A percentile compares a stretch with the other conserved stretches of the same genome.
phyloP scores from a whole-genome alignment of 2,888 invertebrate species.

The Acleris literana region DNA sequence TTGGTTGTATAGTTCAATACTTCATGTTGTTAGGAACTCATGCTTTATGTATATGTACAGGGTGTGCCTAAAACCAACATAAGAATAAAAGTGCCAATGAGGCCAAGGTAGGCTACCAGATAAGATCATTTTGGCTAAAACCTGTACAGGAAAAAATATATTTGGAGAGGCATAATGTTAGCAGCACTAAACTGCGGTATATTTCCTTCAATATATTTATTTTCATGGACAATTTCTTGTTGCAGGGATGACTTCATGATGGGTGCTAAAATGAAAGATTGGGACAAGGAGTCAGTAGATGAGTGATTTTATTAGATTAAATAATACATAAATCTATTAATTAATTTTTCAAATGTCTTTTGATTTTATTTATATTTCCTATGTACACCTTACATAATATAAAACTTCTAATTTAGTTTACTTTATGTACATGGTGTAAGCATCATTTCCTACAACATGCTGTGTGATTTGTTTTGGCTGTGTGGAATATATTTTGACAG shows the following conservation, averaged over 20 bases:
- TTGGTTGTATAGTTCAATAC: too few species aligned
- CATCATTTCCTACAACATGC: conserved; percentile 79
- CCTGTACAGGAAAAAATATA: too few species aligned
- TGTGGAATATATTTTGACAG: conserved; percentile 96
- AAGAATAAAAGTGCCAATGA: neutral
- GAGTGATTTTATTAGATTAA: conserved; percentile 54
- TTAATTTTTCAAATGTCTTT: conserved; percentile 40
- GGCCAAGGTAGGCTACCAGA: too few species aligned
- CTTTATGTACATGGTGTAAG: conserved; percentile 68
- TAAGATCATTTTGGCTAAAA: too few species aligned
- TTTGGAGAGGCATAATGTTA: neutral
- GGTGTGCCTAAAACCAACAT: too few species aligned
- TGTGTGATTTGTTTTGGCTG: conserved; percentile 92
- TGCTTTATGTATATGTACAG: too few species aligned
- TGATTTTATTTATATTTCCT: conserved; percentile 16
- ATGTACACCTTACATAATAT: neutral
- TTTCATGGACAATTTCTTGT: conserved; percentile 65
- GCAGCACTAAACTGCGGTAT: neutral
- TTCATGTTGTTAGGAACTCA: too few species aligned
- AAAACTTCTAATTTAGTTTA: conserved; percentile 33
- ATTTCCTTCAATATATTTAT: neutral
- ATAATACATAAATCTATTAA: conserved; percentile 11
- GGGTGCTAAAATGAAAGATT: conserved; percentile 94
- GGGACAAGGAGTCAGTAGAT: conserved; percentile 90
- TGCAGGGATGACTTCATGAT: conserved; percentile 94